Conservation (phyloP, 2,888 invertebrate genomes). For the Odontocolon sp. region DNA sequence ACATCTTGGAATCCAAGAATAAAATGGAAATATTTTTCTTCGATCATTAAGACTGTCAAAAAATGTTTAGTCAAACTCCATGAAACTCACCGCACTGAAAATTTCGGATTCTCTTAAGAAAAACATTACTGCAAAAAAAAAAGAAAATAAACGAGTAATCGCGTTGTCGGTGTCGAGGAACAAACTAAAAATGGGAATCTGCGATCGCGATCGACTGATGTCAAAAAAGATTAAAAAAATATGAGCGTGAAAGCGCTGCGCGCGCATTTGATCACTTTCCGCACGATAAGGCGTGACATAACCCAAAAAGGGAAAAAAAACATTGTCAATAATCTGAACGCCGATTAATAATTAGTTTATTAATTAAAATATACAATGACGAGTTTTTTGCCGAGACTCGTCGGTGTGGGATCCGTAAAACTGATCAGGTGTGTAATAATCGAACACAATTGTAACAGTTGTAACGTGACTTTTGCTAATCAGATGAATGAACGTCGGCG, state of each 20-base stretch:
- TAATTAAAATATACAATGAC: constrained; percentile 19
- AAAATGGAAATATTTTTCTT: not conserved
- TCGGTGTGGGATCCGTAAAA: constrained; percentile 55
- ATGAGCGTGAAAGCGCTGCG: too few relatives aligned
- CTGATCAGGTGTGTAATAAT: constrained; percentile 47
- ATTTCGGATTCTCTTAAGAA: not conserved
- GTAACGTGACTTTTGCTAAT: not conserved
- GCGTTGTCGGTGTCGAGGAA: not conserved
- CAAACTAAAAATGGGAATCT: constrained; percentile 2
- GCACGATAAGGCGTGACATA: constrained; percentile 46
- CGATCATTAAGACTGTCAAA: constrained; percentile 9
- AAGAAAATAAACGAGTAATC: not conserved
- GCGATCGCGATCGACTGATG: not conserved
- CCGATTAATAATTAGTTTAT: too few relatives aligned
- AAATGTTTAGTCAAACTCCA: constrained; percentile 18
- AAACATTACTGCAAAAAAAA: not conserved
- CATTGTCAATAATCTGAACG: too few relatives aligned
- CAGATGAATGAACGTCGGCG: not conserved
- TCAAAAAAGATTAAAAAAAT: too few relatives aligned
- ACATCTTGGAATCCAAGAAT: constrained; percentile 17
- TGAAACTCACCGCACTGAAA: constrained; percentile 17
- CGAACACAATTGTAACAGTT: not conserved
- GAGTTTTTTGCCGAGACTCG: constrained; percentile 47
- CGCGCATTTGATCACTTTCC: too few relatives aligned
- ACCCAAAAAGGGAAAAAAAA: too few relatives aligned